These are phyloP conservation scores for Drosophila neocordata DNA, from an alignment of 1,140 invertebrate genomes.

Conservation along the genomic window DNA sequence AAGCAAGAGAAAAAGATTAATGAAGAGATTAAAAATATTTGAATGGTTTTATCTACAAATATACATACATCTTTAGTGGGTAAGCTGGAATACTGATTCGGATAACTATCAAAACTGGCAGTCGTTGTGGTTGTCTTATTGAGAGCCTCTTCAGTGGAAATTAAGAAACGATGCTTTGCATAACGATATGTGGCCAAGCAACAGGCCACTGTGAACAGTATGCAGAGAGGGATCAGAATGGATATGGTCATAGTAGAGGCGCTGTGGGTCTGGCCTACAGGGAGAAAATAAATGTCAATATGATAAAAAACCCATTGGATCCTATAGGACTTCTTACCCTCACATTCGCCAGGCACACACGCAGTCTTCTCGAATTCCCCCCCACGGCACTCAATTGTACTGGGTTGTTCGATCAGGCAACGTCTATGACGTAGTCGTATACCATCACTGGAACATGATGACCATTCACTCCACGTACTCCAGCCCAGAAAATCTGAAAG, in stretches of 20 bases:
- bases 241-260: conserved; percentile 60
- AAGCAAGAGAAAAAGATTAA: background rate
- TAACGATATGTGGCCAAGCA: conserved; percentile 63
- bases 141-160: conserved; percentile 52
- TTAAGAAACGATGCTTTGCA: conserved; percentile 46
- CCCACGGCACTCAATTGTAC: conserved; percentile 86
- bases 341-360: conserved; percentile 84
- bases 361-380: conserved; percentile 86
- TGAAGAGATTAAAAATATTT: background rate
- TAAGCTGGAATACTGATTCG: conserved; percentile 92
- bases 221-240: conserved; percentile 43
- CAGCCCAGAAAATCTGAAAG: conserved; percentile 84
- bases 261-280: conserved; percentile 25
- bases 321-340: conserved; percentile 42
- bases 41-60: too few species aligned
- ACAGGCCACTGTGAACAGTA: conserved; percentile 62
- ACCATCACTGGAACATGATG: conserved; percentile 86
- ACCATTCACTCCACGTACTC: conserved; percentile 89
- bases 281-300: background rate
- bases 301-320: background rate
- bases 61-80: conserved; percentile 88
- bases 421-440: conserved; percentile 87
- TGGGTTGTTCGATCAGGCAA: conserved; percentile 84
- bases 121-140: conserved; percentile 75
- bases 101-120: conserved; percentile 91